phyloP scores from a whole-genome alignment of 2,797 vertebrate genomes.

The Argentina silus region DNA sequence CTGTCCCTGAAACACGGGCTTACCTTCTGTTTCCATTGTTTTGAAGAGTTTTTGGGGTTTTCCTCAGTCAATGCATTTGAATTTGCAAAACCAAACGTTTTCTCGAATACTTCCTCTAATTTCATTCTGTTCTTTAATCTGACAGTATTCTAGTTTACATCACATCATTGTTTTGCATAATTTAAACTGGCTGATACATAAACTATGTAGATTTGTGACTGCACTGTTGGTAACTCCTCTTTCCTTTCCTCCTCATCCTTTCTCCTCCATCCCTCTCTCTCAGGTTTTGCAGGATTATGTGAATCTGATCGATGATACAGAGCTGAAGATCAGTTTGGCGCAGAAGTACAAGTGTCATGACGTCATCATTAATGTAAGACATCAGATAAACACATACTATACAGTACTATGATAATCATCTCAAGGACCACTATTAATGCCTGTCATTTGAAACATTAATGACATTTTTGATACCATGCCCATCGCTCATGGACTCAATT shows the following conservation, averaged over 20 bases:
- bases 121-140: too few species aligned
- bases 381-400: background rate
- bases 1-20: background rate
- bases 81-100: background rate
- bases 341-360: slow-evolving; percentile 96
- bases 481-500: background rate
- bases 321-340: slow-evolving; percentile 84
- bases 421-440: too few species aligned
- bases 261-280: background rate
- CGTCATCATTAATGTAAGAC: slow-evolving; percentile 90
- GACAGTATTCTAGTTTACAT: too few species aligned
- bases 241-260: background rate
- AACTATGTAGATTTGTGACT: background rate
- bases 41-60: background rate
- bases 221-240: background rate
- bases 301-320: slow-evolving; percentile 86
- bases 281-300: slow-evolving; percentile 93
- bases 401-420: background rate
- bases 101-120: too few species aligned
- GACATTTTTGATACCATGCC: too few species aligned
- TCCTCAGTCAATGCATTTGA: slow-evolving; percentile 4
- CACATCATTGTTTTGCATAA: background rate
- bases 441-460: too few species aligned
- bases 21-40: background rate
- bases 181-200: background rate